Evolutionary conservation across 53 echinoderm and acorn worm genomes (phyloP).

Genomic region (Luidia sarsii): DNA sequence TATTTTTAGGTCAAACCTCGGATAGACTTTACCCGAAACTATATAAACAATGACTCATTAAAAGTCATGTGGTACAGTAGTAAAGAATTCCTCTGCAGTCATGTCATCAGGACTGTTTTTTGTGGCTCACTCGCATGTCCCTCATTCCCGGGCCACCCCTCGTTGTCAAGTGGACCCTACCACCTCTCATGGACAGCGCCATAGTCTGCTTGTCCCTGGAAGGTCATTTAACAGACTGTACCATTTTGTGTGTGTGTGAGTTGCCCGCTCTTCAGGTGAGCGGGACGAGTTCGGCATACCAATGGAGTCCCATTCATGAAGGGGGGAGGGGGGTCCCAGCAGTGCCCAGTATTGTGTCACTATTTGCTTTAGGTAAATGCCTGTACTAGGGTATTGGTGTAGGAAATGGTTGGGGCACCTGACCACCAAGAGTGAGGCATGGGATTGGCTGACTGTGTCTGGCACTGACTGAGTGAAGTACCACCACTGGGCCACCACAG

Average conservation of each 20-base stretch:
- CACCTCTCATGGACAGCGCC: neutral
- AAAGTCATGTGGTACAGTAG: slow-evolving; percentile 1
- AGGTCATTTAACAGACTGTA: slow-evolving; percentile 26
- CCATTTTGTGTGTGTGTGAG: slow-evolving; percentile 28
- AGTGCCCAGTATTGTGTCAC: slow-evolving; percentile 8
- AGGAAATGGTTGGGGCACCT: slow-evolving; percentile 20
- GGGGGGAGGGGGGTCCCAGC: neutral
- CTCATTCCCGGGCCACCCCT: too few relatives aligned
- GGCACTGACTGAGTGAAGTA: too few relatives aligned
- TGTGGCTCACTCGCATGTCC: too few relatives aligned
- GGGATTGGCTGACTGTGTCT: slow-evolving; percentile 1
- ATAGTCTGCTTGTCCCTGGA: neutral
- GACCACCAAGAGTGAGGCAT: slow-evolving; percentile 7
- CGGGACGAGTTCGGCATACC: too few relatives aligned
- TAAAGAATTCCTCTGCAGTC: too few relatives aligned
- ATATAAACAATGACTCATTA: slow-evolving; percentile 33
- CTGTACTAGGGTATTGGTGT: too few relatives aligned
- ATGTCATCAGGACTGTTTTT: too few relatives aligned
- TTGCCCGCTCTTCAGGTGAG: neutral
- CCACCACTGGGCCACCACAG: too few relatives aligned
- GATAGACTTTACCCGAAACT: too few relatives aligned
- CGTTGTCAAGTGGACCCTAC: slow-evolving; percentile 20
- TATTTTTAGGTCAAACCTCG: too few relatives aligned
- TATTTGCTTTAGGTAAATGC: slow-evolving; percentile 36
- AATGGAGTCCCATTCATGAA: slow-evolving; percentile 22